Evolutionary conservation across 1,140 invertebrate genomes (phyloP).

Genomic region (Drosophila tristis): DNA sequence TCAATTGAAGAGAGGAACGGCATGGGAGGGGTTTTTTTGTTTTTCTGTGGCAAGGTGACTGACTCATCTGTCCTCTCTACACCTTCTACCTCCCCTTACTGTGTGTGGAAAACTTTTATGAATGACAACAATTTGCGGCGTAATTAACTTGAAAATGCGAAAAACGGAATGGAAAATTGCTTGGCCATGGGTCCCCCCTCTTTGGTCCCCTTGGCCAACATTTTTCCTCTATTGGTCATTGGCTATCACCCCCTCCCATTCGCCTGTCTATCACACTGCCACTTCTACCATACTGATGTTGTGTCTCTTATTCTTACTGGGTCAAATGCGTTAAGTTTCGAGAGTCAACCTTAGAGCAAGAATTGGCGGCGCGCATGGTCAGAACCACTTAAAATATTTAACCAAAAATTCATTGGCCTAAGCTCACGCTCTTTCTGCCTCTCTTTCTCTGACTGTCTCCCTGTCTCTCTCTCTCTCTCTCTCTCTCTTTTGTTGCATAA

Average conservation of each 20-base stretch:
- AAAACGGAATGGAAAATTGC: slow-evolving; percentile 52
- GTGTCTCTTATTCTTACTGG: slow-evolving; percentile 54
- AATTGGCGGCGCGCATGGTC: slow-evolving; percentile 44
- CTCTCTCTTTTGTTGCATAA: slow-evolving; percentile 61
- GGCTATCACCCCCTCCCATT: neutral
- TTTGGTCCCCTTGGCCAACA: slow-evolving; percentile 33
- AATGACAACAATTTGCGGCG: slow-evolving; percentile 72
- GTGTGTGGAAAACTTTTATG: slow-evolving; percentile 49
- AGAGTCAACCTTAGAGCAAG: slow-evolving; percentile 60
- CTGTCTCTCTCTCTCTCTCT: slow-evolving; percentile 11
- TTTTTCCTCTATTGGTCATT: slow-evolving; percentile 21
- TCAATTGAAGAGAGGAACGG: slow-evolving; percentile 23
- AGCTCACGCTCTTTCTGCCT: slow-evolving; percentile 26
- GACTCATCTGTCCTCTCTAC: slow-evolving; percentile 42
- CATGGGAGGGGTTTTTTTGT: neutral
- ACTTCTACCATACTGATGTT: no score
- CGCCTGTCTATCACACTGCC: no score
- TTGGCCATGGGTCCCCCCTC: slow-evolving; percentile 44
- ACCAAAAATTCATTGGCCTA: slow-evolving; percentile 40
- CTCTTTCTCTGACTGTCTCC: slow-evolving; percentile 17
- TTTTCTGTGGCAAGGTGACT: slow-evolving; percentile 36
- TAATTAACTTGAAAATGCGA: slow-evolving; percentile 72
- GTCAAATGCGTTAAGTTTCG: slow-evolving; percentile 77
- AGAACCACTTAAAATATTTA: slow-evolving; percentile 82
- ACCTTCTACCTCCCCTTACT: neutral